Evolutionary conservation across 2,888 invertebrate species (phyloP).

Genomic region (Zootermopsis nevadensis): DNA sequence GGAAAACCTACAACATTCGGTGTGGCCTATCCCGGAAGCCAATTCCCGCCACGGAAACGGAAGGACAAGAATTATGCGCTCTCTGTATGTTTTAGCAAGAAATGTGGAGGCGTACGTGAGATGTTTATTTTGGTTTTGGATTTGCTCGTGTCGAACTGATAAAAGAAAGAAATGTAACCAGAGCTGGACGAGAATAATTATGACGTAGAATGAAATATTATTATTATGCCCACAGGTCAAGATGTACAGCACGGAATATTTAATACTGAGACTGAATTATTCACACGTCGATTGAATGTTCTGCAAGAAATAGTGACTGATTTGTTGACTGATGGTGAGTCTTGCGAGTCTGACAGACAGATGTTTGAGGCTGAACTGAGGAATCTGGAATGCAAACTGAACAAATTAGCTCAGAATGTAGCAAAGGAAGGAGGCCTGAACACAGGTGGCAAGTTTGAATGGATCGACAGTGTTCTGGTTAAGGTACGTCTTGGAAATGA

Average conservation of each 20-base stretch:
- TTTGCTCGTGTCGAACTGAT: too few relatives aligned
- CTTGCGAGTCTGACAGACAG: neutral
- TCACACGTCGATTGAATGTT: neutral
- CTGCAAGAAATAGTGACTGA: neutral
- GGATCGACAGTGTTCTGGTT: slow-evolving; percentile 89
- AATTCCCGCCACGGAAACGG: too few relatives aligned
- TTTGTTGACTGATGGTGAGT: neutral
- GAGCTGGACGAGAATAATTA: neutral
- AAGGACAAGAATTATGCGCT: too few relatives aligned
- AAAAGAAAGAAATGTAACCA: too few relatives aligned
- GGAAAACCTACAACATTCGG: too few relatives aligned
- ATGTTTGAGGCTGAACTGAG: neutral
- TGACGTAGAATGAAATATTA: neutral
- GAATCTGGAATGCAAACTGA: neutral
- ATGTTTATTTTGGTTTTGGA: too few relatives aligned
- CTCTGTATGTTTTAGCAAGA: too few relatives aligned
- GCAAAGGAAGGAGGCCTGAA: slow-evolving; percentile 68
- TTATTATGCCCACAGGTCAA: neutral
- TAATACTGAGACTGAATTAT: neutral
- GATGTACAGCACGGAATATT: neutral
- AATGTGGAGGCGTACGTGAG: too few relatives aligned
- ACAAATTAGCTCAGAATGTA: neutral
- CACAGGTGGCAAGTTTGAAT: slow-evolving; percentile 92
- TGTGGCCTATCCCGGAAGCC: too few relatives aligned
- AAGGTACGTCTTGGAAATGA: slow-evolving; percentile 68